Conservation (phyloP, 2,888 invertebrate species). For the Drosophila greeni region DNA sequence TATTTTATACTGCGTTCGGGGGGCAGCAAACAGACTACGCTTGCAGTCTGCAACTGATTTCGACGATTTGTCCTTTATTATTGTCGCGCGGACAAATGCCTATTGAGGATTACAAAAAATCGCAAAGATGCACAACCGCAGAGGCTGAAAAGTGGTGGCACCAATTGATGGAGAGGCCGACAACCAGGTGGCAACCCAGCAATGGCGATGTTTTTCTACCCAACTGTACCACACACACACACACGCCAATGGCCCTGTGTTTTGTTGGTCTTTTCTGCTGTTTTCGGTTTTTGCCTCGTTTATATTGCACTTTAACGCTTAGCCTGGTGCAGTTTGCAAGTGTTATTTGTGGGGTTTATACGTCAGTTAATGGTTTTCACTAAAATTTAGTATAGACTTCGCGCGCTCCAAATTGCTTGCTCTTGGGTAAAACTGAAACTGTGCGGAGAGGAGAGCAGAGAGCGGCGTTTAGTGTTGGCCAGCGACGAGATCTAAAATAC, state of each 20-base stretch:
- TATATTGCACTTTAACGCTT: not conserved
- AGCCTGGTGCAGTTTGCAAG: too few species aligned
- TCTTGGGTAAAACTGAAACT: slow-evolving; percentile 19
- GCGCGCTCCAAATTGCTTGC: slow-evolving; percentile 24
- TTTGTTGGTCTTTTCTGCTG: slow-evolving; percentile 17
- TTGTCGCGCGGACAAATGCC: not conserved
- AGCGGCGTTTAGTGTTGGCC: slow-evolving; percentile 7
- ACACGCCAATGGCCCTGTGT: slow-evolving; percentile 45
- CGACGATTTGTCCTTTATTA: not conserved
- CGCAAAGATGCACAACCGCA: slow-evolving; percentile 26
- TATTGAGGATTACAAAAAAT: slow-evolving; percentile 2
- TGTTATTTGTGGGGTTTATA: not conserved
- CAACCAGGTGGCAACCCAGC: slow-evolving; percentile 37
- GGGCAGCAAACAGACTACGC: not conserved
- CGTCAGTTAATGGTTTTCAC: slow-evolving; percentile 1
- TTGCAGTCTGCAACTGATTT: not conserved
- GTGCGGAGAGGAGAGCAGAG: slow-evolving; percentile 16
- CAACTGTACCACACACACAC: slow-evolving; percentile 62
- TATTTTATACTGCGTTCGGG: not conserved
- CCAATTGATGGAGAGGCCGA: slow-evolving; percentile 7
- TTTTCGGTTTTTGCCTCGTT: not conserved
- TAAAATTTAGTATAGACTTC: slow-evolving; percentile 4
- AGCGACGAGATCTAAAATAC: not conserved
- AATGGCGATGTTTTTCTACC: slow-evolving; percentile 66
- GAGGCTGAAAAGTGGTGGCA: slow-evolving; percentile 35